A percentile compares a stretch with the other conserved stretches of the same genome.
Conservation (phyloP, 2,888 invertebrate species). For the Capitulum mitella region DNA sequence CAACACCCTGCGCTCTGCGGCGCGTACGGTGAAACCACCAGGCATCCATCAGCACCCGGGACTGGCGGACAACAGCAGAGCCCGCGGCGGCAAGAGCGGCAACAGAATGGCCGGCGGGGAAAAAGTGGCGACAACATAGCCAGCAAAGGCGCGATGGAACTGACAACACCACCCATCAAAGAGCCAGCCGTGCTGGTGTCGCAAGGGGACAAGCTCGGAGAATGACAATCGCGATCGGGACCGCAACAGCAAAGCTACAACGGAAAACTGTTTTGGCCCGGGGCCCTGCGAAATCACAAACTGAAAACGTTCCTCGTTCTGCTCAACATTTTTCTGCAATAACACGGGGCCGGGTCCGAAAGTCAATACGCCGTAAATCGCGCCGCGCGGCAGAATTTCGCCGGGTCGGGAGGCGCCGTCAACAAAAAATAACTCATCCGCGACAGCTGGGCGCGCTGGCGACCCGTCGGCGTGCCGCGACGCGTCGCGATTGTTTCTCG, state of each 20-base stretch:
- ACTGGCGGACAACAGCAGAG: not conserved
- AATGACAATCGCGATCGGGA: no score
- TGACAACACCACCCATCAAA: no score
- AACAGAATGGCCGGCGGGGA: not conserved
- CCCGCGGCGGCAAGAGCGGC: not conserved
- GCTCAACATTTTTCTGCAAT: not conserved
- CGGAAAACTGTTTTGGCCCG: no score
- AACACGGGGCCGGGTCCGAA: not conserved
- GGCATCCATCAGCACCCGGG: not conserved
- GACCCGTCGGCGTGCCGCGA: not conserved
- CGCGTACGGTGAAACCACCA: not conserved
- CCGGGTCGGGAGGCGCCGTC: not conserved
- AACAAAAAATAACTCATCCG: constrained; percentile 17
- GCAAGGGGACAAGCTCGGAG: no score
- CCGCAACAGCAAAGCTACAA: no score
- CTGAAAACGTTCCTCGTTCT: not conserved
- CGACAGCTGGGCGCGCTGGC: not conserved
- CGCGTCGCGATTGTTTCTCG: not conserved
- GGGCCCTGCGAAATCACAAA: no score
- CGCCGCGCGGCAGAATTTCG: not conserved
- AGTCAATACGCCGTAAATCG: constrained; percentile 20
- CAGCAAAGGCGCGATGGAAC: no score
- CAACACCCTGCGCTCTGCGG: not conserved
- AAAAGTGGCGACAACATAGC: not conserved
- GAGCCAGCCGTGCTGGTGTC: no score